phyloP scores from a whole-genome alignment of 2,113 vertebrate genomes.

The Candoia aspera region DNA sequence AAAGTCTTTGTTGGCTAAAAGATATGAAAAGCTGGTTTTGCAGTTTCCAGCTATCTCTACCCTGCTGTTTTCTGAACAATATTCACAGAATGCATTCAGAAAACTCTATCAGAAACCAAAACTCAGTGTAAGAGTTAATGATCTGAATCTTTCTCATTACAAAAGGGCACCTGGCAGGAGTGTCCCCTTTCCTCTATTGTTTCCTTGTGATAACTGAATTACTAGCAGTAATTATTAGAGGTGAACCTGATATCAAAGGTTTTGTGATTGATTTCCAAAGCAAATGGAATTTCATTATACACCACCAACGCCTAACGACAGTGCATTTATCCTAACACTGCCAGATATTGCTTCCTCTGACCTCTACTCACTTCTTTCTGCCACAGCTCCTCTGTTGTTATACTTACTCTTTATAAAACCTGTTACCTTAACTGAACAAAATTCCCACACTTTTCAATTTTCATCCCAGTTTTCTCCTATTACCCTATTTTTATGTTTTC shows the following conservation, averaged over 20 bases:
- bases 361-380: background rate
- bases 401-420: fast-evolving
- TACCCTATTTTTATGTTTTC: background rate
- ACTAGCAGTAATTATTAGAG: slow-evolving; percentile 11
- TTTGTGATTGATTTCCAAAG: slow-evolving; percentile 38
- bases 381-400: background rate
- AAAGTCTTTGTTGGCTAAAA: background rate
- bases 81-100: slow-evolving; percentile 30
- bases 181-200: slow-evolving; percentile 38
- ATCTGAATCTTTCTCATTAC: slow-evolving; percentile 42
- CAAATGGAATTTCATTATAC: slow-evolving; percentile 45
- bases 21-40: background rate
- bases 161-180: slow-evolving; percentile 48
- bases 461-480: background rate
- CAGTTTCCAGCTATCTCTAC: slow-evolving; percentile 12
- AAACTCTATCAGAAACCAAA: slow-evolving; percentile 43
- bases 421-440: background rate
- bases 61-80: slow-evolving; percentile 39
- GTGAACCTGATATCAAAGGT: slow-evolving; percentile 22
- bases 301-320: slow-evolving; percentile 13
- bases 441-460: background rate
- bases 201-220: background rate
- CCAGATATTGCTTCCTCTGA: background rate
- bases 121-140: slow-evolving; percentile 41
- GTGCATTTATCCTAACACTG: slow-evolving; percentile 7